phyloP scores from a whole-genome alignment of 1,140 invertebrate genomes.

The Thalassaphorura encarpata region DNA sequence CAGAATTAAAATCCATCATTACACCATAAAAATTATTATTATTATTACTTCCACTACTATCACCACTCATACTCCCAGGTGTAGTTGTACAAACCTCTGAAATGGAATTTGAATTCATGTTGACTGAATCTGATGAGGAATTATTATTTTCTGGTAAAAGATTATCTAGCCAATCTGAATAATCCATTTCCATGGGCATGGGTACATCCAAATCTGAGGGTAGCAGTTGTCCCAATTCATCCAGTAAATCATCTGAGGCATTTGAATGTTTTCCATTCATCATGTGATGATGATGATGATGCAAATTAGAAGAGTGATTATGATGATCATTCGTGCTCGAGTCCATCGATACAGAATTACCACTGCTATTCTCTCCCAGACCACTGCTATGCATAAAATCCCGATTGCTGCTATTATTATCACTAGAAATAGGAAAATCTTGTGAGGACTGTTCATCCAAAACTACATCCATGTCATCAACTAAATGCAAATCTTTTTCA shows the following conservation, averaged over 20 bases:
- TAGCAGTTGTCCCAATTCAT: constrained; percentile 27
- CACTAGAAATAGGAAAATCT: background rate
- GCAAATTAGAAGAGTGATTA: background rate
- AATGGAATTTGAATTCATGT: too few species aligned
- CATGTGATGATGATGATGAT: too few species aligned
- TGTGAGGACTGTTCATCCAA: constrained; percentile 9
- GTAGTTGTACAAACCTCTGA: too few species aligned
- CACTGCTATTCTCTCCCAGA: background rate
- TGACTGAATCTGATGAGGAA: background rate
- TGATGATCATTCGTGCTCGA: too few species aligned
- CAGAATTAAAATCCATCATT: constrained; percentile 7
- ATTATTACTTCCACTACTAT: background rate
- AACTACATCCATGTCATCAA: constrained; percentile 23
- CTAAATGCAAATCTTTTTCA: constrained; percentile 18
- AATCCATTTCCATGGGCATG: constrained; percentile 61
- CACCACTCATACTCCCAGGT: too few species aligned
- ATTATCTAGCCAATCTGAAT: constrained; percentile 59
- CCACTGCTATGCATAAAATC: background rate
- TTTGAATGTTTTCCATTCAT: background rate
- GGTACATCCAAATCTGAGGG: constrained; percentile 23
- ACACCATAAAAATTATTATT: background rate
- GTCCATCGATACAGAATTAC: background rate
- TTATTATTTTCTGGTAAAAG: constrained; percentile 41
- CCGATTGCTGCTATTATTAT: background rate
- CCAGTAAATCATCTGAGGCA: constrained; percentile 31